Evolutionary conservation across 2,113 vertebrate genomes (phyloP).

Genomic region (Callionymus lyra): DNA sequence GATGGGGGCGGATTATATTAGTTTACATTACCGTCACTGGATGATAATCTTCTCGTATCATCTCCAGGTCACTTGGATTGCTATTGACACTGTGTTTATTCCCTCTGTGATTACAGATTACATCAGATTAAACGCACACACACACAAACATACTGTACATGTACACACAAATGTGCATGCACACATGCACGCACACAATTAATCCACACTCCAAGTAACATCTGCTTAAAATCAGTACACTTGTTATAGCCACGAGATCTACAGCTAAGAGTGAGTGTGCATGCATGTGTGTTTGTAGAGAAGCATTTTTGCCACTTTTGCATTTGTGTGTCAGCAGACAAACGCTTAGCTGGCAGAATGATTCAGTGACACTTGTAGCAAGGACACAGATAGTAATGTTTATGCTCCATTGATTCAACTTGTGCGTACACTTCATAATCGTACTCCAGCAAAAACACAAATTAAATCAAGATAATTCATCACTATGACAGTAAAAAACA

Average conservation of each 20-base stretch:
- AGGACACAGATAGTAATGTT: no score
- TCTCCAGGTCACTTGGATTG: conserved; percentile 36
- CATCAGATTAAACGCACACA: conserved; percentile 29
- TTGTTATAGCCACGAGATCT: conserved; percentile 2
- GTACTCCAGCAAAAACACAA: no score
- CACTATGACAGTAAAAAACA: no score
- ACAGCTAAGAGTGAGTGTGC: neutral
- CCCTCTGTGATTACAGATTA: conserved; percentile 47
- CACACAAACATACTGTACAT: no score
- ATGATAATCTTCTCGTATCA: neutral
- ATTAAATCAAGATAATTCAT: no score
- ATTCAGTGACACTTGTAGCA: no score
- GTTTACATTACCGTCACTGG: neutral
- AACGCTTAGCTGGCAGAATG: no score
- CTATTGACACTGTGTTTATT: conserved; percentile 13
- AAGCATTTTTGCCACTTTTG: conserved; percentile 2
- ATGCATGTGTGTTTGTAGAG: conserved; percentile 5
- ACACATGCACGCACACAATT: conserved; percentile 16
- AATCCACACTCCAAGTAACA: conserved; percentile 1
- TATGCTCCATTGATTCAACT: neutral
- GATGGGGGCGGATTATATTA: no score
- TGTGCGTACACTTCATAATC: neutral
- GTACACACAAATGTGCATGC: conserved; percentile 11
- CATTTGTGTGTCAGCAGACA: neutral
- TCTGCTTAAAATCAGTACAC: conserved; percentile 2